Base-by-base conservation (phyloP, 2,113 vertebrate genomes). In the Clupea harengus region DNA sequence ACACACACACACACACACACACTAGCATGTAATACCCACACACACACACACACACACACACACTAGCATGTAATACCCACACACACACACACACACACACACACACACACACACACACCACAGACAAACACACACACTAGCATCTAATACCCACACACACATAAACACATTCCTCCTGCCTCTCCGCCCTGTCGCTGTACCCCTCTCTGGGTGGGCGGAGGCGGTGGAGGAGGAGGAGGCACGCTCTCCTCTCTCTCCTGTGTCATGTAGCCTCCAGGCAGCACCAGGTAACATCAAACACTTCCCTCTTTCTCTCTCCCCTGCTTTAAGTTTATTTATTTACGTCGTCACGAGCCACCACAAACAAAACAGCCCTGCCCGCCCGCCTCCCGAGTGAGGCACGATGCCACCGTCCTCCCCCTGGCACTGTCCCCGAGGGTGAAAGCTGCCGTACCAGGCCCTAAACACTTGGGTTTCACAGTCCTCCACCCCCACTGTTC, bases 211-310 rank as follows among this genome's bases (percentile, higher is more conserved):
- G 75, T 82, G 64, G 82, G 85, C n/a, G 22, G 72, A 39, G 72
- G 54, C 20, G 54, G 54, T 22, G 54, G 54, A 22, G 54, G 52
- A 20, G 52, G 52, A 57, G 52, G 57, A 64, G 18, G 20, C 57
- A 15, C 67, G 32, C 67, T 2, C 84, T 67, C 87, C 54, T 25
- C 67, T 83, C 85, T 94, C 92, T 93, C 93, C 64, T 85, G 91
- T 91, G 92, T 89, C 87, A 88, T 92, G 93, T 92, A 91, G 87
- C 92, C 93, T 91, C 92, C 93, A 92, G 92, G 95, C 92, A 92
- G 83, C 92, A 91, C 92, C 92, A 92, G 90, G 92, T 93, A 92
- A 94, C 93, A 95, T 95, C 93, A 95, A 94, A 93, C 90, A 93
- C 90, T 52, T 60, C 80, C 17, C 60, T 49, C 89, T 92, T 88